A percentile compares a stretch with the other conserved stretches of the same genome.
Evolutionary conservation across 2,888 invertebrate genomes (phyloP).

Genomic region (Drosophila subquinaria): DNA sequence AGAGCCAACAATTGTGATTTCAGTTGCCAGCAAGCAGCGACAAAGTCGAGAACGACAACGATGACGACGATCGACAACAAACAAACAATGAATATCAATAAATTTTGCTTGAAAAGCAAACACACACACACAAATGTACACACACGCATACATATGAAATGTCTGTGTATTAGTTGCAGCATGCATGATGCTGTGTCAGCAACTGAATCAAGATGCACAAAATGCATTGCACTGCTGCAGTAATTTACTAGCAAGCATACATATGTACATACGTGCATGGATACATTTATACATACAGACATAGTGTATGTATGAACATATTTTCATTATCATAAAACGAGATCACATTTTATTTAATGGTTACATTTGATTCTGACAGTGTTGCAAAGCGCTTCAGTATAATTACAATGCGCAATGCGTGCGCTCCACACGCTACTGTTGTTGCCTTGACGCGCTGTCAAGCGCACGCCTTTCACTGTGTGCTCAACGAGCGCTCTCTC

Average conservation of each 20-base stretch:
- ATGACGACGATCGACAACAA: constrained; percentile 64
- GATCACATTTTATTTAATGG: constrained; percentile 63
- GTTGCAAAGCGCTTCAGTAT: constrained; percentile 58
- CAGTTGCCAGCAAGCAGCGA: constrained; percentile 55
- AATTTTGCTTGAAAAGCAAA: constrained; percentile 65
- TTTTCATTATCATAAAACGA: constrained; percentile 68
- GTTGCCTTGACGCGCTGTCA: constrained; percentile 55
- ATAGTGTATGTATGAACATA: constrained; percentile 5
- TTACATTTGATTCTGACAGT: constrained; percentile 57
- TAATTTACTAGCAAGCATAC: constrained; percentile 39
- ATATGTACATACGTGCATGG: not conserved
- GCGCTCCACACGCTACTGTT: constrained; percentile 62
- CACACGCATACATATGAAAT: not conserved
- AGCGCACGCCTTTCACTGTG: constrained; percentile 47
- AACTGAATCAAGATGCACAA: constrained; percentile 55
- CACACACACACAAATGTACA: constrained; percentile 27
- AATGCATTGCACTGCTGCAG: constrained; percentile 31
- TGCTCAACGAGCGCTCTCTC: constrained; percentile 14
- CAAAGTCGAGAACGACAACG: constrained; percentile 55
- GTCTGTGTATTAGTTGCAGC: constrained; percentile 31
- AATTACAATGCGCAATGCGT: constrained; percentile 60
- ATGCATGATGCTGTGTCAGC: constrained; percentile 56
- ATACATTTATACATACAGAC: not conserved
- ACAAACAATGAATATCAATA: constrained; percentile 73
- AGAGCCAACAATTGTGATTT: constrained; percentile 66